Evolutionary conservation across 2,888 invertebrate species (phyloP).

Genomic region (Drosophila dives): DNA sequence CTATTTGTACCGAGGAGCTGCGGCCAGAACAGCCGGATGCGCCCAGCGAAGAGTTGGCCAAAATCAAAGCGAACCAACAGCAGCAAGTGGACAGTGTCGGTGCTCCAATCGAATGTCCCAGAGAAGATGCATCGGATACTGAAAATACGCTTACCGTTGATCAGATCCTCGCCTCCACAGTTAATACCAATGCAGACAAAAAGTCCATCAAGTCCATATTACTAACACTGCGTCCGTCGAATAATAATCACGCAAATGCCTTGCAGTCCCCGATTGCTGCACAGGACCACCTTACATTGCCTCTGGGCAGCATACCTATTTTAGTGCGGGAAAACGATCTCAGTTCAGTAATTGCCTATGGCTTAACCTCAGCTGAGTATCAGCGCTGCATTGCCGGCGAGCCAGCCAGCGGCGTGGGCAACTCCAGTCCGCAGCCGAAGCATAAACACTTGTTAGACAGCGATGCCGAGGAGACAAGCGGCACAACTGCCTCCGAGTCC

Average conservation of each 20-base stretch:
- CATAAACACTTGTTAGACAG: slow-evolving; percentile 82
- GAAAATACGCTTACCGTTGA: slow-evolving; percentile 70
- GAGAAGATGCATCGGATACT: slow-evolving; percentile 42
- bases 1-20: slow-evolving; percentile 85
- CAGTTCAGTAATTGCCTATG: slow-evolving; percentile 94
- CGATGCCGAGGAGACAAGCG: slow-evolving; percentile 74
- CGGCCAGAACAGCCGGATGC: slow-evolving; percentile 85
- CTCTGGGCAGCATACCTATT: slow-evolving; percentile 88
- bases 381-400: slow-evolving; percentile 86
- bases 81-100: slow-evolving; percentile 16
- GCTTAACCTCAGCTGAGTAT: slow-evolving; percentile 90
- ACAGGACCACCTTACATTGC: slow-evolving; percentile 90
- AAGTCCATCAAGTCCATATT: slow-evolving; percentile 88
- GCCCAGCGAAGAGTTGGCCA: slow-evolving; percentile 56
- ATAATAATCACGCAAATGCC: slow-evolving; percentile 85
- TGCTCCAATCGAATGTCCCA: slow-evolving; percentile 35
- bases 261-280: slow-evolving; percentile 87
- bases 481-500: slow-evolving; percentile 36
- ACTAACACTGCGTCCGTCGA: slow-evolving; percentile 88
- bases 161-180: slow-evolving; percentile 60
- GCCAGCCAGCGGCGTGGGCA: slow-evolving; percentile 30
- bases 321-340: slow-evolving; percentile 92
- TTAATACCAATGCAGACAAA: slow-evolving; percentile 84
- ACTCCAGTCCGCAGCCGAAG: slow-evolving; percentile 81
- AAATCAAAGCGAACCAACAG: slow-evolving; percentile 28